Conservation (phyloP, 2,113 vertebrate genomes). For the Eleginops maclovinus region DNA sequence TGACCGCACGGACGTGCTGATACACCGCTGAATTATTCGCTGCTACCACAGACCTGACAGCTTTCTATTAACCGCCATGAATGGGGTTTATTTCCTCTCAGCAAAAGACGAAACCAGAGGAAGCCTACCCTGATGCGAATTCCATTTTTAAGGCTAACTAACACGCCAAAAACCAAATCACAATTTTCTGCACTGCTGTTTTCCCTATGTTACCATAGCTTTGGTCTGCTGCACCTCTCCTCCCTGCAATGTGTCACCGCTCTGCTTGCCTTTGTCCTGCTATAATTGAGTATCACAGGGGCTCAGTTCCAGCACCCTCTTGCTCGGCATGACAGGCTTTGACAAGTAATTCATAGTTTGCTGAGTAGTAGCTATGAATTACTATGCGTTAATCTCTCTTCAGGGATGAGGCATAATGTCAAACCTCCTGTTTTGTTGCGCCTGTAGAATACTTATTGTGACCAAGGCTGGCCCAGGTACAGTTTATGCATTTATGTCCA, state of each 20-base stretch:
- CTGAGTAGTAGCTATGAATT: slow-evolving; percentile 57
- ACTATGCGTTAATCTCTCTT: slow-evolving; percentile 49
- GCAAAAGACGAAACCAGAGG: slow-evolving; percentile 27
- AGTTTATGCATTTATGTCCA: slow-evolving; percentile 51
- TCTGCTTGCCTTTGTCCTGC: slow-evolving; percentile 48
- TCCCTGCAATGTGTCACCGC: slow-evolving; percentile 22
- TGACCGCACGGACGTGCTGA: slow-evolving; percentile 32
- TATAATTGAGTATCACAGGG: slow-evolving; percentile 57
- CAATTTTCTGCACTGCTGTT: slow-evolving; percentile 42
- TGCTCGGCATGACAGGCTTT: slow-evolving; percentile 48
- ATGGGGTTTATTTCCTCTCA: not conserved
- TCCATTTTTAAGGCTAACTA: slow-evolving; percentile 46
- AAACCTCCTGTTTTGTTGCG: slow-evolving; percentile 29
- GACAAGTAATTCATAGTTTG: slow-evolving; percentile 69
- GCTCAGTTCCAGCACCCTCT: slow-evolving; percentile 28
- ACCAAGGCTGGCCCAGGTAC: slow-evolving; percentile 3
- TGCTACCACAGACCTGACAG: slow-evolving; percentile 23
- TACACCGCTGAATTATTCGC: slow-evolving; percentile 15
- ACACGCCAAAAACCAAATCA: slow-evolving; percentile 31
- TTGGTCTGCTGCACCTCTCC: slow-evolving; percentile 36
- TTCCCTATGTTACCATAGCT: slow-evolving; percentile 40
- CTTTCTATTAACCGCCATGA: slow-evolving; percentile 39
- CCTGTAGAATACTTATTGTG: slow-evolving; percentile 51
- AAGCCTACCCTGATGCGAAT: slow-evolving; percentile 31
- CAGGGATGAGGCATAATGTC: slow-evolving; percentile 34